These are phyloP conservation scores for Hirtodrosophila confusa DNA, from an alignment of 2,888 invertebrate genomes.

Conservation along the genomic window DNA sequence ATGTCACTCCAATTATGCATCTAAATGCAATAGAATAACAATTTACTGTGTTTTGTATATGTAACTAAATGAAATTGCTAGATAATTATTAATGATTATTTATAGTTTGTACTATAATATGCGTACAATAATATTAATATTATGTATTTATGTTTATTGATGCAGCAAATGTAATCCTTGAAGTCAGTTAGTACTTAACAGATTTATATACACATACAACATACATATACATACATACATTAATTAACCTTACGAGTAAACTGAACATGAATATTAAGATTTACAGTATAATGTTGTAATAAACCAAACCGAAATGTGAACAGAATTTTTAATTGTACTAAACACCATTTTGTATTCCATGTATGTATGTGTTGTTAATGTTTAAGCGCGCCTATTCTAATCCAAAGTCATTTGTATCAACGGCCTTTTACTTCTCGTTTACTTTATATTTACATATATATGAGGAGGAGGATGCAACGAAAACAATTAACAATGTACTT, in stretches of 20 bases:
- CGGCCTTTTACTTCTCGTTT: slow-evolving; percentile 78
- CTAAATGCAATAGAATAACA: slow-evolving; percentile 71
- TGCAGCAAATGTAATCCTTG: slow-evolving; percentile 33
- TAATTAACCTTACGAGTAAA: slow-evolving; percentile 46
- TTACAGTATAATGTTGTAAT: slow-evolving; percentile 69
- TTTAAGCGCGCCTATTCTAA: slow-evolving; percentile 73
- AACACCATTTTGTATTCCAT: slow-evolving; percentile 76
- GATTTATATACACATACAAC: slow-evolving; percentile 36
- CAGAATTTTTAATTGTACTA: slow-evolving; percentile 79
- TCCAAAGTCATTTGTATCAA: slow-evolving; percentile 77
- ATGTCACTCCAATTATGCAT: slow-evolving; percentile 77
- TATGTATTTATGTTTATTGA: slow-evolving; percentile 50
- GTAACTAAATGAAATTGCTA: slow-evolving; percentile 74
- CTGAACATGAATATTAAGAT: slow-evolving; percentile 44
- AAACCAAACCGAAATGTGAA: slow-evolving; percentile 79
- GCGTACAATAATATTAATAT: slow-evolving; percentile 35
- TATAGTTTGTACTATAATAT: slow-evolving; percentile 55
- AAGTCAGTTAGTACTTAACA: slow-evolving; percentile 66
- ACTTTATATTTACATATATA: slow-evolving; percentile 64
- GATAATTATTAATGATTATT: slow-evolving; percentile 67
- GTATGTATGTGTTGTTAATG: slow-evolving; percentile 72
- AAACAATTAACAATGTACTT: slow-evolving; percentile 77
- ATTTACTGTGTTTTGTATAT: slow-evolving; percentile 58
- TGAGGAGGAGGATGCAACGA: slow-evolving; percentile 69
- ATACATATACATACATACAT: slow-evolving; percentile 37